Conservation (phyloP, 2,797 vertebrate genomes). For the Furcifer pardalis region DNA sequence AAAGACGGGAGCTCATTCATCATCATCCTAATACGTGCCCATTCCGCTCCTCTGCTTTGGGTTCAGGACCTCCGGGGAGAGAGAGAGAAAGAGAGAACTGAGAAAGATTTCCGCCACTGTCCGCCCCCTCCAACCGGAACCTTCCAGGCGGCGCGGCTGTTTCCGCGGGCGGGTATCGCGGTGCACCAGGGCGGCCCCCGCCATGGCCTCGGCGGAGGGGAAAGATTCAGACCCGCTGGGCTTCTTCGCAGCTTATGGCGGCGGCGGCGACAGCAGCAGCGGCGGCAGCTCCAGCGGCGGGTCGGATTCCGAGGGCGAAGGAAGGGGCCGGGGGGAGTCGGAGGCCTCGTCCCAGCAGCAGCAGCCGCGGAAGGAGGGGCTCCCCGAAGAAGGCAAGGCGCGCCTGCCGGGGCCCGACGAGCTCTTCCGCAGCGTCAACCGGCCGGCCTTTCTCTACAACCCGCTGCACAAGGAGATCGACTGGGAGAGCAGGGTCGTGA, state of each 20-base stretch:
- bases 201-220: conserved; percentile 83
- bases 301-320: conserved; percentile 49
- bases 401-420: conserved; percentile 87
- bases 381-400: conserved; percentile 61
- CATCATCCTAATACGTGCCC: no score
- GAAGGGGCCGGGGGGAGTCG: conserved; percentile 31
- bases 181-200: not conserved
- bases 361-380: conserved; percentile 58
- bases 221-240: conserved; percentile 82
- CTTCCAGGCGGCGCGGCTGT: not conserved
- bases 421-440: conserved; percentile 88
- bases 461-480: conserved; percentile 92
- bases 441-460: conserved; percentile 91
- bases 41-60: no score
- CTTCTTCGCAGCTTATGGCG: conserved; percentile 90
- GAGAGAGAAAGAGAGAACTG: no score
- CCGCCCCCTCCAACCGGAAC: conserved; percentile 1
- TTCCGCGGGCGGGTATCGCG: conserved; percentile 53
- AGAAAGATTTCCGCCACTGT: no score
- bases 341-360: conserved; percentile 32
- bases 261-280: conserved; percentile 74
- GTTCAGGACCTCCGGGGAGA: no score
- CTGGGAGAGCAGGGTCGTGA: conserved; percentile 90
- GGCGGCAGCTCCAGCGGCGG: conserved; percentile 70
- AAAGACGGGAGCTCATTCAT: no score